Evolutionary conservation across 2,797 vertebrate genomes (phyloP).

Genomic region (Merluccius polli): DNA sequence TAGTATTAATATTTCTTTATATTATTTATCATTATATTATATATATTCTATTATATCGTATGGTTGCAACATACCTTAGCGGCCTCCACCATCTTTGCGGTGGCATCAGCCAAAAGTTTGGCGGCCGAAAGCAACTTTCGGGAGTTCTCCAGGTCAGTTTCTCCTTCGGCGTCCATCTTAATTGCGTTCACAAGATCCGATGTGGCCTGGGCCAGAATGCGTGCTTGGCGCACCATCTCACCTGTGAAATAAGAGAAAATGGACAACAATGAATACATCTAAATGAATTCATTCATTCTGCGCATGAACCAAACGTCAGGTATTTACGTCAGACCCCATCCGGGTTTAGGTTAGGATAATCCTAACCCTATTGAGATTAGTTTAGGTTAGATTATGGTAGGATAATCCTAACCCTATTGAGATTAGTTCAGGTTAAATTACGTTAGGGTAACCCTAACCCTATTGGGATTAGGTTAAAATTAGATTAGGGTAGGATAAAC

Average conservation of each 20-base stretch:
- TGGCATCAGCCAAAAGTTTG: slow-evolving; percentile 94
- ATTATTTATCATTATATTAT: neutral
- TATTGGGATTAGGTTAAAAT: too few relatives aligned
- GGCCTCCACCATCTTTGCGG: slow-evolving; percentile 97
- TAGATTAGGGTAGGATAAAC: too few relatives aligned
- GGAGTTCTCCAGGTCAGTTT: slow-evolving; percentile 93
- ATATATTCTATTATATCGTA: neutral
- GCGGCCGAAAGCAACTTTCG: slow-evolving; percentile 93
- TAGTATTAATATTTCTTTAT: neutral
- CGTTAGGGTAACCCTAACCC: too few relatives aligned
- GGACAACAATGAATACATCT: neutral
- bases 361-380: too few relatives aligned
- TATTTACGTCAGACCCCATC: too few relatives aligned
- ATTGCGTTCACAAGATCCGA: slow-evolving; percentile 97
- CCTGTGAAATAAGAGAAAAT: slow-evolving; percentile 62
- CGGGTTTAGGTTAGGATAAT: too few relatives aligned
- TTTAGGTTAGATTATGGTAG: too few relatives aligned
- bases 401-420: too few relatives aligned
- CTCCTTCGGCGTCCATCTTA: slow-evolving; percentile 94
- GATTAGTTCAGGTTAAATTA: too few relatives aligned
- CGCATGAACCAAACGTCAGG: too few relatives aligned
- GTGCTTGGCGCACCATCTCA: slow-evolving; percentile 98
- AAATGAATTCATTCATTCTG: neutral
- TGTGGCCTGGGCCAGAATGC: slow-evolving; percentile 94
- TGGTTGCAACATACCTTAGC: slow-evolving; percentile 80